Evolutionary conservation across 2,888 invertebrate genomes (phyloP).

Genomic region (Drosophila macrospina): DNA sequence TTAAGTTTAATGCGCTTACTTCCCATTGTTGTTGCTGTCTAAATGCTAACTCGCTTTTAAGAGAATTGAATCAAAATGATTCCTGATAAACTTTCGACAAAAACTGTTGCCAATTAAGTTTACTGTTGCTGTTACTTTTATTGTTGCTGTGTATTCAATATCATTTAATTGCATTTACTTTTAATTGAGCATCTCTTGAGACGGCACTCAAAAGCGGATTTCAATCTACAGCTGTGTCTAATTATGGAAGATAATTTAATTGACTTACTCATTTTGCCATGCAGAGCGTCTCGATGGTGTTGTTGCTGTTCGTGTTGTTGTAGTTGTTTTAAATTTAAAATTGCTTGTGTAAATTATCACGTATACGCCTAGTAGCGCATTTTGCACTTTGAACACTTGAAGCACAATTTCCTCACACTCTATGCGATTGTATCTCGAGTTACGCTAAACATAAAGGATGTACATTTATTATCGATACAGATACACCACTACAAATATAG

Average conservation of each 20-base stretch:
- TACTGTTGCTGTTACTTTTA: conserved; percentile 4
- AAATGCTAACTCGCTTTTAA: conserved; percentile 45
- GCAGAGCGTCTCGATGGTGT: conserved; percentile 10
- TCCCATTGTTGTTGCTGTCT: conserved; percentile 19
- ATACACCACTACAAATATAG: neutral
- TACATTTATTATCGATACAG: conserved; percentile 40
- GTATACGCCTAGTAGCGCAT: conserved; percentile 71
- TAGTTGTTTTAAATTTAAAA: conserved; percentile 1
- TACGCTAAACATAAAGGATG: conserved; percentile 18
- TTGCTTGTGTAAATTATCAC: conserved; percentile 46
- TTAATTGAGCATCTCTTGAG: conserved; percentile 55
- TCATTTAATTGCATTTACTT: conserved; percentile 44
- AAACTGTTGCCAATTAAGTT: conserved; percentile 61
- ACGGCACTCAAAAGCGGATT: conserved; percentile 3
- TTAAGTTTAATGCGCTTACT: conserved; percentile 76
- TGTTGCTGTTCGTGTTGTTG: conserved; percentile 11
- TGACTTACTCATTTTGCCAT: conserved; percentile 69
- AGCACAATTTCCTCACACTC: conserved; percentile 26
- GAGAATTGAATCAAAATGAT: conserved; percentile 67
- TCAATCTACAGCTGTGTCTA: neutral
- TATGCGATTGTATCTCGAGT: conserved; percentile 11
- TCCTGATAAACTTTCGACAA: conserved; percentile 52
- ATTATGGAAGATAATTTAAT: conserved; percentile 12
- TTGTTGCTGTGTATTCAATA: conserved; percentile 26
- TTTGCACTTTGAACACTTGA: conserved; percentile 16